Percentiles rank a stretch among this genome's conserved stretches.
These are phyloP conservation scores for Lamprologus speciosus DNA, from an alignment of 2,113 vertebrate species.

Conservation along the genomic window DNA sequence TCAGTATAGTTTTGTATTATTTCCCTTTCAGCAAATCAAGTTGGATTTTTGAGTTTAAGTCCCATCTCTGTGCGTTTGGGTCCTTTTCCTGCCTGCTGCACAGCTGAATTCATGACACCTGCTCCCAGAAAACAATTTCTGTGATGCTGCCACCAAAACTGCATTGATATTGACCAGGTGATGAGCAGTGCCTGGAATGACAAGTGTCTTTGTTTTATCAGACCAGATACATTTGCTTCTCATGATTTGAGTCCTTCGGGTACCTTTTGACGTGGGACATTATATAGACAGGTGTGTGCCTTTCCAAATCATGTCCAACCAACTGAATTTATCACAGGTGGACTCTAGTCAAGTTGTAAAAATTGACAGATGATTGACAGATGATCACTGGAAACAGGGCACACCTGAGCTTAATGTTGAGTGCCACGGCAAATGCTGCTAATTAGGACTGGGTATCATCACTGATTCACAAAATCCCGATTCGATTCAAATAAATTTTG, in stretches of 20 bases:
- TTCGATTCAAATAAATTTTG: not conserved
- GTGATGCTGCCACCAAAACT: not conserved
- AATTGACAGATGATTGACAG: not conserved
- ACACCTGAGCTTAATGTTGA: not conserved
- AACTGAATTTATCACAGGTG: no score
- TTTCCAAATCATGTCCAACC: no score
- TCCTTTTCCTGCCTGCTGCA: not conserved
- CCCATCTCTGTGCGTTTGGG: not conserved
- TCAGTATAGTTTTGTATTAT: not conserved
- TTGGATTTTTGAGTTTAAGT: not conserved
- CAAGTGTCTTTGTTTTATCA: not conserved
- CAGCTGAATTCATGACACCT: not conserved
- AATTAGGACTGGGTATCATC: not conserved
- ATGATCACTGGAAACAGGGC: not conserved
- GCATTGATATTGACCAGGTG: not conserved
- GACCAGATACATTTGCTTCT: not conserved
- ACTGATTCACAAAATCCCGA: not conserved
- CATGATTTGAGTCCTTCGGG: not conserved
- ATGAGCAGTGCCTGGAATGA: not conserved
- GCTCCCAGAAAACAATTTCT: not conserved
- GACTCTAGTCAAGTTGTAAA: not conserved
- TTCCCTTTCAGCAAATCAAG: not conserved
- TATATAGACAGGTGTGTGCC: not conserved
- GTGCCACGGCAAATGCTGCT: not conserved
- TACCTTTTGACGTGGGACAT: not conserved